These are phyloP conservation scores for Acanthopagrus latus DNA, from an alignment of 2,797 vertebrate genomes.

Conservation along the genomic window DNA sequence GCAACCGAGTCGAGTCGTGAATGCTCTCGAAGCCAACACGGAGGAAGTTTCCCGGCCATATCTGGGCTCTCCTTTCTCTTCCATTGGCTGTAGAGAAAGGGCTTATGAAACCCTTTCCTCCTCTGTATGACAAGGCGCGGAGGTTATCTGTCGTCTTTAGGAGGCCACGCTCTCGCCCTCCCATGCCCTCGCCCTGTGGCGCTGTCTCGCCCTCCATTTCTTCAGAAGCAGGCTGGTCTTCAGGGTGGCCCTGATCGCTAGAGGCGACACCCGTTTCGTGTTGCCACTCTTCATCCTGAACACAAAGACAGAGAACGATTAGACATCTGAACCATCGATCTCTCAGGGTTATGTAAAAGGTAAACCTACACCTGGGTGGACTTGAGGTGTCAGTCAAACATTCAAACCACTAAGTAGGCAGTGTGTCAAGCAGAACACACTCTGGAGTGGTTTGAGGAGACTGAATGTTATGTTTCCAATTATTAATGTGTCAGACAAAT, in stretches of 20 bases:
- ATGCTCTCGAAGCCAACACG: constrained; percentile 13
- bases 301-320: constrained; percentile 30
- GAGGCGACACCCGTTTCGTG: constrained; percentile 10
- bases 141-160: constrained; percentile 42
- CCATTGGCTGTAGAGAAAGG: constrained; percentile 31
- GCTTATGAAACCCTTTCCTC: constrained; percentile 20
- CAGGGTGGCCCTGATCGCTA: neutral
- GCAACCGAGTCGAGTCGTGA: constrained; percentile 6
- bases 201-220: constrained; percentile 68
- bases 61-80: constrained; percentile 9
- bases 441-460: neutral
- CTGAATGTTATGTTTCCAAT: constrained; percentile 31
- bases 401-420: neutral
- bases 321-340: constrained; percentile 22
- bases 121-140: constrained; percentile 32
- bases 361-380: constrained; percentile 12
- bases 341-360: constrained; percentile 17
- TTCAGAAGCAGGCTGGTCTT: constrained; percentile 70
- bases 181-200: constrained; percentile 51
- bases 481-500: constrained; percentile 55
- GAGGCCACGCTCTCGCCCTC: constrained; percentile 51
- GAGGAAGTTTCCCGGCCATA: neutral
- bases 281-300: constrained; percentile 51
- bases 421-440: constrained; percentile 5
- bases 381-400: constrained; percentile 15